Evolutionary conservation across 2,797 vertebrate species (phyloP).

Genomic region (Clarias laeviceps): DNA sequence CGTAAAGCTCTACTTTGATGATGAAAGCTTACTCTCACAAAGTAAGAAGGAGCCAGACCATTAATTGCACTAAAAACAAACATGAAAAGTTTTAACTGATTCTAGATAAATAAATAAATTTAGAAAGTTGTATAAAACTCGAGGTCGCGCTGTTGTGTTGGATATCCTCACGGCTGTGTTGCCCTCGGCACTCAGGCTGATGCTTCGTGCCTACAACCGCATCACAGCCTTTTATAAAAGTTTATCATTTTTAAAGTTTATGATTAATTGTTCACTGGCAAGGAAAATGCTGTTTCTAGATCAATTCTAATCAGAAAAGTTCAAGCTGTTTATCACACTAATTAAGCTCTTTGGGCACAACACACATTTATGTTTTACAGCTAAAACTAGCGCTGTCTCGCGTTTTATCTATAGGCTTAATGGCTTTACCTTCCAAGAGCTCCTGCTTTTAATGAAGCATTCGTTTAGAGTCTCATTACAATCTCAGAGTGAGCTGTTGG

Average conservation of each 20-base stretch:
- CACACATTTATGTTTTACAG: constrained; percentile 2
- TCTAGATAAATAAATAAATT: no score
- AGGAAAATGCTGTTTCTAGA: neutral
- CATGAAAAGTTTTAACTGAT: no score
- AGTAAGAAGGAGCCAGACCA: no score
- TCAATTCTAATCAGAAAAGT: neutral
- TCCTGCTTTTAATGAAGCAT: constrained; percentile 11
- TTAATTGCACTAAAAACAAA: no score
- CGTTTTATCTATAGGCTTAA: neutral
- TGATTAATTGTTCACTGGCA: neutral
- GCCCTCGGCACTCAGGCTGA: no score
- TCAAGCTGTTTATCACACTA: neutral
- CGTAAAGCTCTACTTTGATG: no score
- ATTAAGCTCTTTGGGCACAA: neutral
- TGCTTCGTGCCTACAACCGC: no score
- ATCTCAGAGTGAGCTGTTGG: constrained; percentile 4
- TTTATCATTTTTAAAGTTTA: neutral
- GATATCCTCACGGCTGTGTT: no score
- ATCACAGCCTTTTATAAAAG: no score
- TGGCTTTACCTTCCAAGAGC: neutral
- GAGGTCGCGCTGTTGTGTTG: no score
- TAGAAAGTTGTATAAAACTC: no score
- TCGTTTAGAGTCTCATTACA: constrained; percentile 9
- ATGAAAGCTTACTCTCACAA: no score
- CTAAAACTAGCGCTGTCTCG: neutral